Evolutionary conservation across 2,113 vertebrate genomes (phyloP).

Genomic region (Myotis lucifugus): DNA sequence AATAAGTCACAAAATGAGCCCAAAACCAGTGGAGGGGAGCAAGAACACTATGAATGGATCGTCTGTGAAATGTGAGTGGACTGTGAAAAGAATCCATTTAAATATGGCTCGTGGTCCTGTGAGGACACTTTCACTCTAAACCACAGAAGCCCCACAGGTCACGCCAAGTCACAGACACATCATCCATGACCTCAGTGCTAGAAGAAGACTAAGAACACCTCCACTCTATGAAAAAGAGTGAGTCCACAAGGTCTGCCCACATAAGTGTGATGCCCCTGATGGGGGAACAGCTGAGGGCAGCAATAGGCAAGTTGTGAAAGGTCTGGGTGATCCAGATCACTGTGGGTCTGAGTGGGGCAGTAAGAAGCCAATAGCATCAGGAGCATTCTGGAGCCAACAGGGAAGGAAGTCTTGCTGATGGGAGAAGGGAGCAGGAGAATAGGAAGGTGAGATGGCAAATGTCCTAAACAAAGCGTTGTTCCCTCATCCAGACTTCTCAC

Average conservation of each 20-base stretch:
- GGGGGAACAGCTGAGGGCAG: not conserved
- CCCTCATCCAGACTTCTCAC: not conserved
- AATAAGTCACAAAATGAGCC: not conserved
- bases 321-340: not conserved
- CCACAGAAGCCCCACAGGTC: not conserved
- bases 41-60: slow-evolving; percentile 10
- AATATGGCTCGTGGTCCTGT: not conserved
- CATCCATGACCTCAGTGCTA: not conserved
- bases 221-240: not conserved
- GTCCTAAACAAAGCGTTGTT: not conserved
- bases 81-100: not conserved
- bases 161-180: not conserved
- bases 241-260: not conserved
- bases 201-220: not conserved
- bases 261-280: not conserved
- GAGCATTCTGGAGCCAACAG: not conserved
- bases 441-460: not conserved
- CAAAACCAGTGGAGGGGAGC: not conserved
- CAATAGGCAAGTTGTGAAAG: not conserved
- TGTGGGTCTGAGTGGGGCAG: not conserved
- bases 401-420: not conserved
- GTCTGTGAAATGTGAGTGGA: not conserved
- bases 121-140: not conserved
- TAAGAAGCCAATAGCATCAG: not conserved
- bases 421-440: not conserved